A percentile compares a stretch with the other conserved stretches of the same genome.
These are phyloP conservation scores for Zeugodacus cucurbitae DNA, from an alignment of 1,140 invertebrate species.

Conservation along the genomic window DNA sequence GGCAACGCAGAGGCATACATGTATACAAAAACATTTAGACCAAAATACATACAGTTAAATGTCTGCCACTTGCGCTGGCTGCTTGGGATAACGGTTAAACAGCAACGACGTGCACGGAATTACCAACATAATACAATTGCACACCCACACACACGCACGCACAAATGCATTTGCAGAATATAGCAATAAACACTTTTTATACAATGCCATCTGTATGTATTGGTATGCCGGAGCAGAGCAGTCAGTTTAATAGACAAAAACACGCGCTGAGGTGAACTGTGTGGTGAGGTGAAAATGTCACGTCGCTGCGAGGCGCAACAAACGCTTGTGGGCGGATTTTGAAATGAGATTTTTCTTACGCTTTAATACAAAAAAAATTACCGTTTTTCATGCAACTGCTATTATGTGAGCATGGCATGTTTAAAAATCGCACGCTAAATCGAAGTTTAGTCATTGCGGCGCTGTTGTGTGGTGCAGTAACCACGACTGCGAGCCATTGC, in stretches of 20 bases:
- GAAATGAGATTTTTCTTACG: neutral
- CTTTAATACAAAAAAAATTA: neutral
- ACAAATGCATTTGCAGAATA: neutral
- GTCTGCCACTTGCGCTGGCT: neutral
- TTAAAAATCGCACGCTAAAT: neutral
- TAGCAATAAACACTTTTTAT: neutral
- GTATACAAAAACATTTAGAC: no score
- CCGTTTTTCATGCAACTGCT: neutral
- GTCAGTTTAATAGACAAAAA: neutral
- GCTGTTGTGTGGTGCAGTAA: slow-evolving; percentile 17
- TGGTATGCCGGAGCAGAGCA: neutral
- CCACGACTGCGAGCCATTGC: neutral
- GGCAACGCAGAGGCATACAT: neutral
- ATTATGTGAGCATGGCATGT: neutral
- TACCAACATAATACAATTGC: neutral
- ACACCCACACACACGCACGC: neutral
- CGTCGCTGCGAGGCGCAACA: neutral
- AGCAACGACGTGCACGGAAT: slow-evolving; percentile 11
- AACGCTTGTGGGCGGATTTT: slow-evolving; percentile 8
- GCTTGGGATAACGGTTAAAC: slow-evolving; percentile 31
- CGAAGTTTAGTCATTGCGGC: neutral
- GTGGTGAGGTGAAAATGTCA: slow-evolving; percentile 32
- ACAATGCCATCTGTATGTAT: neutral
- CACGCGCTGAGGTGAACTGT: slow-evolving; percentile 3
- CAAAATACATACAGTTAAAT: no score